Base-by-base conservation (phyloP, 2,888 invertebrate species). In the Eupsilia transversa region DNA sequence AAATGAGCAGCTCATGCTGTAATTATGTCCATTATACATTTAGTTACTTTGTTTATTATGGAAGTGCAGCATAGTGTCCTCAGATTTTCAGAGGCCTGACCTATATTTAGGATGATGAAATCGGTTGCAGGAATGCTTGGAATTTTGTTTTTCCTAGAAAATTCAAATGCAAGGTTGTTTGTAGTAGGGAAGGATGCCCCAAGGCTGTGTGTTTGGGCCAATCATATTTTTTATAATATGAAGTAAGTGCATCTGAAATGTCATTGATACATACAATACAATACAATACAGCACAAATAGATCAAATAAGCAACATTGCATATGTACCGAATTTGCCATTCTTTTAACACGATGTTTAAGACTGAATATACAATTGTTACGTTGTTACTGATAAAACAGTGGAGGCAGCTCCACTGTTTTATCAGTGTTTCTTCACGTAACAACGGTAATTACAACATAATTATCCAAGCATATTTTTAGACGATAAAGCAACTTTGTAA, bases 381-480 rank as follows among this genome's bases (percentile, higher is more conserved):
- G n/a, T 65, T 66, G 9, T 65, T 30, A 33, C 10, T n/a, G n/a
- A n/a, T n/a, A n/a, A n/a, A n/a, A n/a, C n/a, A n/a, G n/a, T n/a
- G n/a, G n/a, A n/a, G n/a, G n/a, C 10, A 10, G 23, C 68, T n/a
- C 33, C 12, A 20, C n/a, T 9, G 12, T 65, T n/a, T 64, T 64
- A 64, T 33, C 33, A 20, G n/a, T n/a, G 3, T 20, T 3, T 33
- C 30, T 30, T 4, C 20, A 20, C 33, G 12, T 69, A 33, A 30
- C 69, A n/a, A 17, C 46, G 23, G 38, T 38, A 6, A 27, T 68
- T 68, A 38, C n/a, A 69, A 69, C 5, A n/a, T 41, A 69, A 30
- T 52, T 68, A 23, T 30, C 2, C 23, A 2, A 69, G 14, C 14
- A 27, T 35, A 66, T 1, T 69, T 66, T 49, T 27, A 27, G 17